Conservation (phyloP, 2,113 vertebrate species). For the Etheostoma cragini region DNA sequence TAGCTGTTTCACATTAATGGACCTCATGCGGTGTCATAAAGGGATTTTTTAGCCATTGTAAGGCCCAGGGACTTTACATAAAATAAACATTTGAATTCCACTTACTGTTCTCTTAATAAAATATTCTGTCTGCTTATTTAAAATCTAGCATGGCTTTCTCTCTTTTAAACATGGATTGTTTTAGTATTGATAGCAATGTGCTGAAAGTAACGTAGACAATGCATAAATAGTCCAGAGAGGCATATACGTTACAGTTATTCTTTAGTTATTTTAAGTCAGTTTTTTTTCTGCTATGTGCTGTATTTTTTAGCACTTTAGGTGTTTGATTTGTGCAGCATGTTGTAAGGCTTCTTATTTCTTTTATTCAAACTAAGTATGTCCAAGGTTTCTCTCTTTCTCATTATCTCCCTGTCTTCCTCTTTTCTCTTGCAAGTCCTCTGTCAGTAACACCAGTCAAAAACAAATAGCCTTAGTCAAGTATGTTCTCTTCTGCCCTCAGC, state of each 20-base stretch:
- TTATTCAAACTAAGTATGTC: neutral
- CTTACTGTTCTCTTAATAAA: conserved; percentile 43
- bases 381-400: conserved; percentile 26
- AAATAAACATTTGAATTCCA: conserved; percentile 55
- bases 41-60: conserved; percentile 46
- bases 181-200: conserved; percentile 12
- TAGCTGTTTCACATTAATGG: conserved; percentile 32
- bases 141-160: neutral
- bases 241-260: neutral
- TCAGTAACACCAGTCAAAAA: conserved; percentile 16
- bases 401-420: conserved; percentile 7
- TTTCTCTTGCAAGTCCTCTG: conserved; percentile 17
- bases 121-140: conserved; percentile 42
- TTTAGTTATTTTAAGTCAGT: conserved; percentile 19
- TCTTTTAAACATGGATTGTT: conserved; percentile 10
- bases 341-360: neutral
- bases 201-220: conserved; percentile 2
- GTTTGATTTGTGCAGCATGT: neutral
- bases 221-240: conserved; percentile 7
- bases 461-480: neutral
- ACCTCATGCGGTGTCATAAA: conserved; percentile 33
- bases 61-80: conserved; percentile 23
- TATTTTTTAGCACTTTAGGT: neutral
- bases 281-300: neutral
- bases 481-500: neutral